Conservation (phyloP, 2,113 vertebrate species). For the Sigmodon hispidus region DNA sequence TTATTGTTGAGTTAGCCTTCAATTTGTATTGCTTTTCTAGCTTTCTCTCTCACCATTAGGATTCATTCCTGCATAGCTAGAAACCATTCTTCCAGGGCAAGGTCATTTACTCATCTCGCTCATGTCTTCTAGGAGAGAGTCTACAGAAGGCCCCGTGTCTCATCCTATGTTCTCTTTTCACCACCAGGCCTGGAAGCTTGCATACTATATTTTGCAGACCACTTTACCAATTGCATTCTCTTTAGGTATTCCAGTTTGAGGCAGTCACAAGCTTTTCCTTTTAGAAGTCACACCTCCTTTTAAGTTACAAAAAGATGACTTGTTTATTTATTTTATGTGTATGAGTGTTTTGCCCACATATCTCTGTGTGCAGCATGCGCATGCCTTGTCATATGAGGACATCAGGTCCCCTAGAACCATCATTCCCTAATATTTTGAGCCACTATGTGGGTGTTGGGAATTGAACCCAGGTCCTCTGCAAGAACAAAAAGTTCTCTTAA, state of each 20-base stretch:
- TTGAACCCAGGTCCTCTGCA: neutral
- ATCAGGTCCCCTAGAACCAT: neutral
- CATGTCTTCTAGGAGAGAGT: neutral
- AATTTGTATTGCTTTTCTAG: neutral
- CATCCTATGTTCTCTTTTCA: neutral
- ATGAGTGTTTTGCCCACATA: neutral
- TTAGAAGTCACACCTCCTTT: neutral
- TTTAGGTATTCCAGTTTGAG: neutral
- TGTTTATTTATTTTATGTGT: neutral
- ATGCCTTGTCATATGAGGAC: neutral
- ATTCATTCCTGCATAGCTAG: neutral
- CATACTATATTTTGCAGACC: neutral
- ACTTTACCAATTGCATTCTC: neutral
- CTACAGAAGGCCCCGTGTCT: neutral
- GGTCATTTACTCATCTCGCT: neutral
- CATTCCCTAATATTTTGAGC: neutral
- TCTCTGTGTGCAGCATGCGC: neutral
- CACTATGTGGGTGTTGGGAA: neutral
- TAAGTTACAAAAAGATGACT: neutral
- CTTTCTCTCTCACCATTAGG: neutral
- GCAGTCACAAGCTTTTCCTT: neutral
- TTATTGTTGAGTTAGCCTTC: conserved; percentile 1
- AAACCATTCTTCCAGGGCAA: neutral
- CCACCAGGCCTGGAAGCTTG: neutral
- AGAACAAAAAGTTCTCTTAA: neutral